These are phyloP conservation scores for Mechanitis messenoides DNA, from an alignment of 2,888 invertebrate species.

Conservation along the genomic window DNA sequence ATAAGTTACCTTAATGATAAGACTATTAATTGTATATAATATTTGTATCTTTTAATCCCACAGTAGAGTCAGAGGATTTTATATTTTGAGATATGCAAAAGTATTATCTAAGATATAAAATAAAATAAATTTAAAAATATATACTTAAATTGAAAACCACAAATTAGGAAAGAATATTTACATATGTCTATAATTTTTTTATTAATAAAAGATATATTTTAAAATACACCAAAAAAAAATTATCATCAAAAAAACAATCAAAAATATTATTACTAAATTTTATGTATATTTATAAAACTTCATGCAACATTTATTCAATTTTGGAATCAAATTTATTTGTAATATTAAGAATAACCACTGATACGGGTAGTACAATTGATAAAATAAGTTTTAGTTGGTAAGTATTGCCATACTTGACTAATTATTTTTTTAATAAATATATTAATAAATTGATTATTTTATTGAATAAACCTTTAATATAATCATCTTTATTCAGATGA, in stretches of 20 bases:
- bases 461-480: constrained; percentile 12
- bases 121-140: too few relatives aligned
- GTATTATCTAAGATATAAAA: too few relatives aligned
- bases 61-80: not conserved
- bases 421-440: constrained; percentile 46
- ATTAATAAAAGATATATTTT: too few relatives aligned
- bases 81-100: not conserved
- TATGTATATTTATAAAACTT: too few relatives aligned
- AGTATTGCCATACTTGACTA: constrained; percentile 43
- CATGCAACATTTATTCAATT: too few relatives aligned
- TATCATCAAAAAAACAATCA: too few relatives aligned
- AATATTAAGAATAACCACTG: constrained; percentile 35
- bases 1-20: constrained; percentile 9
- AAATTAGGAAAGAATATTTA: too few relatives aligned
- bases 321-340: not conserved
- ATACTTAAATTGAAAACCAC: too few relatives aligned
- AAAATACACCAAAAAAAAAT: too few relatives aligned
- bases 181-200: too few relatives aligned
- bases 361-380: constrained; percentile 62
- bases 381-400: constrained; percentile 37
- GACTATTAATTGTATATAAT: constrained; percentile 6
- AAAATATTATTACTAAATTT: too few relatives aligned
- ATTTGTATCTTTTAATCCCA: not conserved
- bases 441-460: constrained; percentile 10
- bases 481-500: too few relatives aligned